Conservation (phyloP, 2,888 invertebrate species). For the Hypolimnas misippus region DNA sequence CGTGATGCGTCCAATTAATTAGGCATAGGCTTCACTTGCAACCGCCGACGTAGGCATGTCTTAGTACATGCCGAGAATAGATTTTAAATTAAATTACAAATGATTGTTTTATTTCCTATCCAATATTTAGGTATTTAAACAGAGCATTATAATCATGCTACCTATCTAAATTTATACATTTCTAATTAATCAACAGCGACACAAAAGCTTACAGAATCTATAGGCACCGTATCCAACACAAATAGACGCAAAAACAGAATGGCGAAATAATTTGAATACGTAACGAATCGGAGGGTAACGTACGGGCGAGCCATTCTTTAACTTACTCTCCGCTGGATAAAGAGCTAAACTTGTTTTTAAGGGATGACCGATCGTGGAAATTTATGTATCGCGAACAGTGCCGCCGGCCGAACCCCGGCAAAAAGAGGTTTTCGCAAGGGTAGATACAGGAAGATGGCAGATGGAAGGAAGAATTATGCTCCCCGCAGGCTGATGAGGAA, state of each 20-base stretch:
- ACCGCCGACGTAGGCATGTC: slow-evolving; percentile 26
- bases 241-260: slow-evolving; percentile 78
- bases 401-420: slow-evolving; percentile 75
- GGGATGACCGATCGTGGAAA: slow-evolving; percentile 84
- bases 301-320: slow-evolving; percentile 77
- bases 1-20: slow-evolving; percentile 70
- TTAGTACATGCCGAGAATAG: slow-evolving; percentile 16
- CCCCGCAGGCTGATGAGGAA: slow-evolving; percentile 82
- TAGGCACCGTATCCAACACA: slow-evolving; percentile 64
- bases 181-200: slow-evolving; percentile 67
- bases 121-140: not conserved
- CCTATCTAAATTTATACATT: slow-evolving; percentile 41
- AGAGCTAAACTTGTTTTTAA: slow-evolving; percentile 84
- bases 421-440: slow-evolving; percentile 76
- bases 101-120: not conserved
- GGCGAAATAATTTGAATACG: slow-evolving; percentile 81
- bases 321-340: slow-evolving; percentile 78
- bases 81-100: not conserved
- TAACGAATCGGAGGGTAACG: slow-evolving; percentile 80
- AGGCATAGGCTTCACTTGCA: slow-evolving; percentile 54
- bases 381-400: slow-evolving; percentile 81
- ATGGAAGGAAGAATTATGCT: slow-evolving; percentile 81
- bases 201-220: slow-evolving; percentile 60
- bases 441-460: slow-evolving; percentile 81
- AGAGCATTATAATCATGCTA: slow-evolving; percentile 23